phyloP scores from a whole-genome alignment of 2,113 vertebrate genomes.

The Mohoua ochrocephala region DNA sequence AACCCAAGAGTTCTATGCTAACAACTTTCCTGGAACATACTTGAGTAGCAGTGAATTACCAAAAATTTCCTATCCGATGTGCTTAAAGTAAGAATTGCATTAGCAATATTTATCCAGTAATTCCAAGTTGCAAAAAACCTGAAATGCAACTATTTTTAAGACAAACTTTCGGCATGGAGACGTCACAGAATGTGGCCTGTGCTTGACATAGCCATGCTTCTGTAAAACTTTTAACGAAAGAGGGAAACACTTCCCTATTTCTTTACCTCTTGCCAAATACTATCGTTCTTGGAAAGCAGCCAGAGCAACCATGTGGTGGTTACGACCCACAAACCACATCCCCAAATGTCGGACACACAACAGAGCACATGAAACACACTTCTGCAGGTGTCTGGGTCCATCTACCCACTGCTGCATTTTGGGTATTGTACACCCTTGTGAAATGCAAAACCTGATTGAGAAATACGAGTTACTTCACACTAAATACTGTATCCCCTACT shows the following conservation, averaged over 20 bases:
- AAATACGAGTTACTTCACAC: not conserved
- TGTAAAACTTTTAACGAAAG: not conserved
- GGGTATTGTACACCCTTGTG: not conserved
- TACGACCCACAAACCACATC: conserved; percentile 35
- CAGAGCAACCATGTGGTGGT: not conserved
- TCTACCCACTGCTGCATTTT: not conserved
- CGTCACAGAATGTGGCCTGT: not conserved
- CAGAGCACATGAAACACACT: not conserved
- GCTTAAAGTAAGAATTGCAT: not conserved
- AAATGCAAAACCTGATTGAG: not conserved
- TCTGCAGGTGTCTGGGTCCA: not conserved
- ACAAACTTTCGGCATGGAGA: not conserved
- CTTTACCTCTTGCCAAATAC: not conserved
- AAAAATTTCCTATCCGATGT: not conserved
- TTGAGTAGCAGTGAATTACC: not conserved
- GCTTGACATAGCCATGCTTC: not conserved
- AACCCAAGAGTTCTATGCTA: not conserved
- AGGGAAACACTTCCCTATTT: not conserved
- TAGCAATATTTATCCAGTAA: not conserved
- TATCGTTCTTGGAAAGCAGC: conserved; percentile 1
- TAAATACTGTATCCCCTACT: not conserved
- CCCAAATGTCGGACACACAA: not conserved
- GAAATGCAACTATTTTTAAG: not conserved
- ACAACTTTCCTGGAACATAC: not conserved
- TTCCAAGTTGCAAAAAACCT: not conserved